phyloP scores from a whole-genome alignment of 2,797 vertebrate genomes.

The Melanotaenia trifasciata region DNA sequence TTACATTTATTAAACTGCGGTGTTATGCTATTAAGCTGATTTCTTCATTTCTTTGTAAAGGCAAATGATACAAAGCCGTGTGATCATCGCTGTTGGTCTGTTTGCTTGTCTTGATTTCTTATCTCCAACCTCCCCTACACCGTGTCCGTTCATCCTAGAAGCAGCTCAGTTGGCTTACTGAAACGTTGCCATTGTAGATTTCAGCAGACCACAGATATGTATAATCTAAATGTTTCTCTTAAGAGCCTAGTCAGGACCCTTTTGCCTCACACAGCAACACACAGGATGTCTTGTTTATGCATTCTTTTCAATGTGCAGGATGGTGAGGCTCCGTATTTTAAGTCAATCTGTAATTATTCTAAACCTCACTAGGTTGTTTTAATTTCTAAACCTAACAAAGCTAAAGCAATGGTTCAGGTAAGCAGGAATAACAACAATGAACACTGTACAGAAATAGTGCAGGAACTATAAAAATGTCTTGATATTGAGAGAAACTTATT shows the following conservation, averaged over 20 bases:
- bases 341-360: background rate
- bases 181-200: background rate
- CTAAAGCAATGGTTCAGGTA: no score
- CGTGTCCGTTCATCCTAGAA: background rate
- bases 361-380: background rate
- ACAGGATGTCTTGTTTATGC: background rate
- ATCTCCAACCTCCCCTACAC: background rate
- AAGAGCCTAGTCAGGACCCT: background rate
- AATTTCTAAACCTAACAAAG: no score
- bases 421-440: no score
- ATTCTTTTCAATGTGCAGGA: background rate
- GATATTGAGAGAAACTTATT: background rate
- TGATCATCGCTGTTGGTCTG: background rate
- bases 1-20: conserved; percentile 3
- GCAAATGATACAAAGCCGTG: background rate
- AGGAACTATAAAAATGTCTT: no score
- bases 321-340: background rate
- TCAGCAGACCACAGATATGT: background rate
- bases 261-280: background rate
- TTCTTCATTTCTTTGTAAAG: background rate
- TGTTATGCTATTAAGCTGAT: background rate
- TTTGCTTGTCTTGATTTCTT: background rate
- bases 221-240: background rate
- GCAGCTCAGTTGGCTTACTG: background rate
- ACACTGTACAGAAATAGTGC: no score